A percentile compares a stretch with the other conserved stretches of the same genome.
phyloP scores from a whole-genome alignment of 1,140 invertebrate genomes.

The Pseudomyrmex sp. region DNA sequence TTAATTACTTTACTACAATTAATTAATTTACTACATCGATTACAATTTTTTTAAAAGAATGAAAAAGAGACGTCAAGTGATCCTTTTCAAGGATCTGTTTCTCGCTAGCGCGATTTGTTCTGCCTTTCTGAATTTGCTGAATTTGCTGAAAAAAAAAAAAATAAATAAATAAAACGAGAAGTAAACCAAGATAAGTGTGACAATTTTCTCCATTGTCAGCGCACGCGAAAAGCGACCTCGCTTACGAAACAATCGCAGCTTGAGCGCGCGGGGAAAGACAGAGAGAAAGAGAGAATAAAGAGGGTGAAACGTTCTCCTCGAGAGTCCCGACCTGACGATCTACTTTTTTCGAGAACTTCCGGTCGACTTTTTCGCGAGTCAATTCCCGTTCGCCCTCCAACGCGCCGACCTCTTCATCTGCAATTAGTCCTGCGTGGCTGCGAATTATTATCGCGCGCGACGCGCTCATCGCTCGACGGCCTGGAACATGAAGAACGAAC shows the following conservation, averaged over 20 bases:
- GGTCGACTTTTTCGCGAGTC: constrained; percentile 44
- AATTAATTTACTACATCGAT: too few species aligned
- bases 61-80: not conserved
- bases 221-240: constrained; percentile 27
- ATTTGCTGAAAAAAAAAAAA: constrained; percentile 6
- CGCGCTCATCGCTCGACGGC: constrained; percentile 13
- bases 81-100: not conserved
- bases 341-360: constrained; percentile 68
- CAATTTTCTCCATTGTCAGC: constrained; percentile 44
- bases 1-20: too few species aligned
- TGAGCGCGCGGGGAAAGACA: constrained; percentile 34
- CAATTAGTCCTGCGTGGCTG: constrained; percentile 57
- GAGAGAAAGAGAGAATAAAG: constrained; percentile 50
- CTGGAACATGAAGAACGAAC: constrained; percentile 37
- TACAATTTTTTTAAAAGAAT: not conserved
- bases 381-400: not conserved
- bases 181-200: constrained; percentile 23
- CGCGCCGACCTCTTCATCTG: constrained; percentile 10
- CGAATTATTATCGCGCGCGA: constrained; percentile 40
- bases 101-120: constrained; percentile 19
- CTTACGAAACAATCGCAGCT: constrained; percentile 24
- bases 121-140: constrained; percentile 40
- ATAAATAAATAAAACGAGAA: not conserved
- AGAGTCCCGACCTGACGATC: constrained; percentile 60
- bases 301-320: constrained; percentile 66